A percentile compares a stretch with the other conserved stretches of the same genome.
These are phyloP conservation scores for Drosophila greeni DNA, from an alignment of 2,888 invertebrate species.

Conservation along the genomic window DNA sequence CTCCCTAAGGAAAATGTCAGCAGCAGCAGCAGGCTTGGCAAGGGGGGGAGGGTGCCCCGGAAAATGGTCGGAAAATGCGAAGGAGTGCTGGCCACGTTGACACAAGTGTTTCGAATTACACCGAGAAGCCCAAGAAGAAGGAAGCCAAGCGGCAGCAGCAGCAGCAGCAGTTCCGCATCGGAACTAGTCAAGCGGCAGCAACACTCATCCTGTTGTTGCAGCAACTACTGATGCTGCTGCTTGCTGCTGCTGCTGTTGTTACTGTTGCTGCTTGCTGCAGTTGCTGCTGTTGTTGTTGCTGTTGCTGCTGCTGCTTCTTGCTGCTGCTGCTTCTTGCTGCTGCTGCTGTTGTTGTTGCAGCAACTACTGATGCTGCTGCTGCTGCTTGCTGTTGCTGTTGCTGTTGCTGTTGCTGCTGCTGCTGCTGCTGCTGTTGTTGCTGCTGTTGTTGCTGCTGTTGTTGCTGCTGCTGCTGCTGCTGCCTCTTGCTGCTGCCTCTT, in stretches of 20 bases:
- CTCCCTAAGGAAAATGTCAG: slow-evolving; percentile 30
- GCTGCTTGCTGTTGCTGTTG: no score
- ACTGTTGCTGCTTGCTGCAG: slow-evolving; percentile 33
- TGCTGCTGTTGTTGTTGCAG: no score
- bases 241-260: slow-evolving; percentile 46
- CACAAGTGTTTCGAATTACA: slow-evolving; percentile 78
- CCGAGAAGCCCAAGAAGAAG: slow-evolving; percentile 37
- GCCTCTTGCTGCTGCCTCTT: slow-evolving; percentile 28
- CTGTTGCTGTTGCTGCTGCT: slow-evolving; percentile 45
- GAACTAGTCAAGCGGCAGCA: slow-evolving; percentile 56
- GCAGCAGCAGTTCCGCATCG: slow-evolving; percentile 37
- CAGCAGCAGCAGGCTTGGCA: slow-evolving; percentile 11
- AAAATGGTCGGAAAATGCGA: neutral
- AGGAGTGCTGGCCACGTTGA: slow-evolving; percentile 52
- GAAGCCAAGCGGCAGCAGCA: slow-evolving; percentile 43
- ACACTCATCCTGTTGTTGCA: slow-evolving; percentile 45
- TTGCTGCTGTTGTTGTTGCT: no score
- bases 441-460: slow-evolving; percentile 18
- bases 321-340: slow-evolving; percentile 34
- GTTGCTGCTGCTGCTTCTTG: slow-evolving; percentile 48
- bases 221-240: slow-evolving; percentile 26
- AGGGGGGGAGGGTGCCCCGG: neutral
- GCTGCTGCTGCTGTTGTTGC: slow-evolving; percentile 46
- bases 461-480: slow-evolving; percentile 50
- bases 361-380: slow-evolving; percentile 39